Evolutionary conservation across 2,113 vertebrate species (phyloP).

Genomic region (Marcusenius ussheri): DNA sequence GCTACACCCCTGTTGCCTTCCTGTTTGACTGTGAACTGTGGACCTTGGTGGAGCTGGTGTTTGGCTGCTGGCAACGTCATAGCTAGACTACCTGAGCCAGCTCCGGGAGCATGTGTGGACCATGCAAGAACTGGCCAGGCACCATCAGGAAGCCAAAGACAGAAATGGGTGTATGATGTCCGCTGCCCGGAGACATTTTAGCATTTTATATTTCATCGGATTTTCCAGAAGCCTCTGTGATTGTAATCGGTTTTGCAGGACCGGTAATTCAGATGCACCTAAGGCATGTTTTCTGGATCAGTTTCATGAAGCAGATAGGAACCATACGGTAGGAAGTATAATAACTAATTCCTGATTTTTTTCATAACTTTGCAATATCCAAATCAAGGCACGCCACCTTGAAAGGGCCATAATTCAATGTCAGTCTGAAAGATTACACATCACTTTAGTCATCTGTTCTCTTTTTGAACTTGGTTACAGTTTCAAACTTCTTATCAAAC

Average conservation of each 20-base stretch:
- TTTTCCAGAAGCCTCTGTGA: background rate
- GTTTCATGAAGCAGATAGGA: background rate
- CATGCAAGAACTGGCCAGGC: no score
- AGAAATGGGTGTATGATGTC: no score
- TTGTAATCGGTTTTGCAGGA: background rate
- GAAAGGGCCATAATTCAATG: constrained; percentile 4
- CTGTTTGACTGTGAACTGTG: no score
- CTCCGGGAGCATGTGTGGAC: no score
- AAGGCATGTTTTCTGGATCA: background rate
- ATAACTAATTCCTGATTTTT: background rate
- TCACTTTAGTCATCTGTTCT: background rate
- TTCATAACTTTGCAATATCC: background rate
- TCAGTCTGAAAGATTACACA: constrained; percentile 10
- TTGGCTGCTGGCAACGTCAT: no score
- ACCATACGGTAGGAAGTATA: background rate
- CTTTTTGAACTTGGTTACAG: background rate
- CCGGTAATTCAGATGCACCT: background rate
- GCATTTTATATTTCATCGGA: background rate
- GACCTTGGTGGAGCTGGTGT: no score
- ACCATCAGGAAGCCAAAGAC: no score
- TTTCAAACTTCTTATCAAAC: background rate
- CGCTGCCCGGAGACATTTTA: background rate
- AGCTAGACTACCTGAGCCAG: no score
- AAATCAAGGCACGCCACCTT: background rate
- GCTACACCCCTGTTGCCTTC: no score